Conservation (phyloP, 2,113 vertebrate species). For the Dasyurus viverrinus region DNA sequence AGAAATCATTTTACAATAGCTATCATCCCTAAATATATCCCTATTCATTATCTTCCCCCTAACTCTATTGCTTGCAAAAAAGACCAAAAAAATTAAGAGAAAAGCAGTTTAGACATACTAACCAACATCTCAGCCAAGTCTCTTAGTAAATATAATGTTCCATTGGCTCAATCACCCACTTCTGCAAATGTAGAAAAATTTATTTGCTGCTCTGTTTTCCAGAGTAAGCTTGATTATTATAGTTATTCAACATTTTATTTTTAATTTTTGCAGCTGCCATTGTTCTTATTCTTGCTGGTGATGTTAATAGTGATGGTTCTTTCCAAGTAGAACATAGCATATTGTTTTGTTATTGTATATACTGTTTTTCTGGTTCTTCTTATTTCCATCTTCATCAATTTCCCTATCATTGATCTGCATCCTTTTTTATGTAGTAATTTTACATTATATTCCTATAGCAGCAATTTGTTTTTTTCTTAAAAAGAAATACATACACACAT, state of each 20-base stretch:
- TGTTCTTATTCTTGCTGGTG: neutral
- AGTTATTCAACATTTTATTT: neutral
- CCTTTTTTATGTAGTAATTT: neutral
- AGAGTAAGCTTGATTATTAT: neutral
- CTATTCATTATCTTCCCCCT: neutral
- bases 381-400: neutral
- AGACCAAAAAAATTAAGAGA: neutral
- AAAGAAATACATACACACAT: slow-evolving; percentile 5
- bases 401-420: neutral
- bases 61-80: neutral
- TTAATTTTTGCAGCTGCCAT: neutral
- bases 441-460: neutral
- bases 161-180: neutral
- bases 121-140: neutral
- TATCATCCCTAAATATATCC: neutral
- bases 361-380: neutral
- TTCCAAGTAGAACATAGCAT: neutral
- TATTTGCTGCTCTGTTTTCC: neutral
- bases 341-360: neutral
- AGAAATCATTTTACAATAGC: no score
- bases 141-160: neutral
- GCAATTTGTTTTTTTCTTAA: slow-evolving; percentile 60
- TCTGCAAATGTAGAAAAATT: neutral
- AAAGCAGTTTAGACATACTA: neutral
- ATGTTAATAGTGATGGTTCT: neutral